Percentiles rank a stretch among this genome's conserved stretches.
These are phyloP conservation scores for Forbesichthys papilliferus DNA, from an alignment of 2,113 vertebrate genomes.

Conservation along the genomic window DNA sequence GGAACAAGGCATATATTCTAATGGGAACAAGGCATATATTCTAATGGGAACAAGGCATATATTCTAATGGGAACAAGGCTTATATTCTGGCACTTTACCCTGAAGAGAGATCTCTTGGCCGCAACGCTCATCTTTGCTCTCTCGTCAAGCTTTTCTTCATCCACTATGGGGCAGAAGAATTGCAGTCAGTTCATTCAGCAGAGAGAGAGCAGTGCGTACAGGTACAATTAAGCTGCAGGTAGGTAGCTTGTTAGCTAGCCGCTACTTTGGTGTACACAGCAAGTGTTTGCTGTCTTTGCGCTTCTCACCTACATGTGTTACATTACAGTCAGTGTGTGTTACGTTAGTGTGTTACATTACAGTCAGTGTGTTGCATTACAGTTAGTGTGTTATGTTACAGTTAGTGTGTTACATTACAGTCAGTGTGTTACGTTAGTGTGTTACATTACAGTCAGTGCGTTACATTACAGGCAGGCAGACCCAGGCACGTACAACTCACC, in stretches of 20 bases:
- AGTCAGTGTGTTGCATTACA: no score
- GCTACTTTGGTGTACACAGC: no score
- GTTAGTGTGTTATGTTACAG: no score
- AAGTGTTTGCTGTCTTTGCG: no score
- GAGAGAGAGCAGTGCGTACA: neutral
- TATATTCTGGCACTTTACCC: constrained; percentile 55
- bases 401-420: no score
- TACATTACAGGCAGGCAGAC: neutral
- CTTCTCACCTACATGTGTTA: no score
- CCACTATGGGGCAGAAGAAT: constrained; percentile 57
- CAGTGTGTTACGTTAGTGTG: no score
- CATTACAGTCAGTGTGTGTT: no score
- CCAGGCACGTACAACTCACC: constrained; percentile 70
- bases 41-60: neutral
- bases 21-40: neutral
- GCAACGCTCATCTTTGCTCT: constrained; percentile 95
- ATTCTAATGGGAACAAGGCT: neutral
- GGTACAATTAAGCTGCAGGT: neutral
- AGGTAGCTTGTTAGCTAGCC: no score
- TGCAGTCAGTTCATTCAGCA: neutral
- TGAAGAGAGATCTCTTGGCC: constrained; percentile 89
- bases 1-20: neutral
- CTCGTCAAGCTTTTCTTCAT: constrained; percentile 94
- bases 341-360: no score
- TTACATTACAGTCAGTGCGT: no score